Base-by-base conservation (phyloP, 92 coral and sea anemone genomes). In the Parazoanthus swiftii region DNA sequence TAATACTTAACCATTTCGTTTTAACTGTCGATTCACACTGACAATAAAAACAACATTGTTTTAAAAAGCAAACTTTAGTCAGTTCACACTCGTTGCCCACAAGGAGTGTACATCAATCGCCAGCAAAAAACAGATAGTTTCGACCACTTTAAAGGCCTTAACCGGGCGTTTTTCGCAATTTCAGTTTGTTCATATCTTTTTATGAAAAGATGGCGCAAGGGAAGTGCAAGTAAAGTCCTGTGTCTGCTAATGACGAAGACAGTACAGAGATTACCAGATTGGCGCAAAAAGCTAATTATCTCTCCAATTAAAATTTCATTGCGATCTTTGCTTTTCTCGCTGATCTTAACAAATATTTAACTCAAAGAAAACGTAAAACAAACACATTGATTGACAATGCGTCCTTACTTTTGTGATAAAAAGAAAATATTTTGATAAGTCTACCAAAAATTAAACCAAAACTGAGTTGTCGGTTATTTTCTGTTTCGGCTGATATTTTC, bases 271-370 rank as follows among this genome's bases (percentile, higher is more conserved):
- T 59, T 81, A 81, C 38, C 85, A 59, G 46, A 37, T 38, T 20
- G 72, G 74, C 50, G 73, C n/a, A 58, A 81, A 63, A 66, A 59
- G 50, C 85, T 81, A 81, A 81, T 81, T 66, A 81, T 81, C 73
- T 81, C 73, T 23, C 85, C 85, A 81, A 81, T 81, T 81, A 81
- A 81, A 58, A 14, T 56, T 81, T 81, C 50, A 81, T 81, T 50
- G 15, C 85, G 26, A 33, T 81, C 71, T 81, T 81, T 81, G 74
- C 39, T 36, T 81, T 81, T 81, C 73, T 35, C 44, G n/a, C 85
- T 58, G 54, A 81, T 63, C 48, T 63, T 81, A 81, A 36, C 85
- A 81, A 81, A 81, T 74, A 81, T 59, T 80, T 18, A 59, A 29
- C 74, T 50, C 74, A 63, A 81, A 63, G 85, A 33, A 80, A 80